Evolutionary conservation across 2,888 invertebrate species (phyloP).

Genomic region (Polydrusus tereticollis): DNA sequence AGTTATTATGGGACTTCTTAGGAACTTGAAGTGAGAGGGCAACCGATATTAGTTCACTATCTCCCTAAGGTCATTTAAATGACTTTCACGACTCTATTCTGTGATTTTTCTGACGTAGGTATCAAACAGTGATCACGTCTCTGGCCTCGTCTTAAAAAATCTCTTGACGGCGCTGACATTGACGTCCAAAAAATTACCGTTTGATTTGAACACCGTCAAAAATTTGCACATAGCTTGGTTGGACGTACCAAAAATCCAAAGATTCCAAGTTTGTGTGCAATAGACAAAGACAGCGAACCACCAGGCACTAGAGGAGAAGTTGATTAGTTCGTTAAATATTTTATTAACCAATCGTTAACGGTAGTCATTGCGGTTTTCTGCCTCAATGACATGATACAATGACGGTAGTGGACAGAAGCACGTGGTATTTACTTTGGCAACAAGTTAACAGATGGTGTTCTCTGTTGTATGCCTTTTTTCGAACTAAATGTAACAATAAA

Average conservation of each 20-base stretch:
- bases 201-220: neutral
- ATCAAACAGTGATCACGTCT: conserved; percentile 28
- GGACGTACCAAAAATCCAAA: neutral
- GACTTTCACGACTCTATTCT: conserved; percentile 59
- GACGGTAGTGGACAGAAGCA: too few relatives aligned
- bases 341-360: conserved; percentile 2
- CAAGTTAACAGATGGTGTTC: neutral
- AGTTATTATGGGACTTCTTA: conserved; percentile 23
- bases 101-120: conserved; percentile 46
- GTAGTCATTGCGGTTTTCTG: too few relatives aligned
- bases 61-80: conserved; percentile 66
- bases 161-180: neutral
- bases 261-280: neutral
- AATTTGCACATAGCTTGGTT: neutral
- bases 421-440: neutral
- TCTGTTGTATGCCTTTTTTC: too few relatives aligned
- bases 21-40: conserved; percentile 55
- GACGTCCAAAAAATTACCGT: neutral
- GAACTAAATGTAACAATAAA: too few relatives aligned
- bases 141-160: neutral
- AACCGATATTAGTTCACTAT: conserved; percentile 54
- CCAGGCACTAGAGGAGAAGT: too few relatives aligned
- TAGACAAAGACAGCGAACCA: neutral
- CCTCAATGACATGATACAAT: too few relatives aligned
- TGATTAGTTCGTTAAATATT: neutral